Conservation (phyloP, 2,797 vertebrate genomes). For the Percopsis omiscomaycus region DNA sequence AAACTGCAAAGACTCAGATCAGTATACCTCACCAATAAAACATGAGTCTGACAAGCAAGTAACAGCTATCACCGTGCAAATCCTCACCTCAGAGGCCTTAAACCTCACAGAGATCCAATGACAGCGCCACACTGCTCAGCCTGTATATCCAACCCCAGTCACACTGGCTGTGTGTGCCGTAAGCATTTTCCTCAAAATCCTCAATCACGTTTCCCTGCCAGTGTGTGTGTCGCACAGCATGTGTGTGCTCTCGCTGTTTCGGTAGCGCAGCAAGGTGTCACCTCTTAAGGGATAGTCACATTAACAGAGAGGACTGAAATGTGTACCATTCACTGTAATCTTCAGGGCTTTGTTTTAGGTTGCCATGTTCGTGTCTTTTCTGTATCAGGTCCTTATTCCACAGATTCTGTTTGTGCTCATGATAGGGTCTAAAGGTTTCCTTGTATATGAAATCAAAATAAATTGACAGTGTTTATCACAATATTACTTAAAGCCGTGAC, state of each 20-base stretch:
- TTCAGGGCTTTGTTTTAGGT: constrained; percentile 13
- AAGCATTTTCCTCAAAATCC: background rate
- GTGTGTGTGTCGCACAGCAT: constrained; percentile 27
- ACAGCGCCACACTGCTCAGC: constrained; percentile 5
- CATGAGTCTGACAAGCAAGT: constrained; percentile 17
- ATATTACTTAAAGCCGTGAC: constrained; percentile 65
- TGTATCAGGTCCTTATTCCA: constrained; percentile 28
- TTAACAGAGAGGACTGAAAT: background rate
- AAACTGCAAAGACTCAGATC: background rate
- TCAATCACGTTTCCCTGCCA: background rate
- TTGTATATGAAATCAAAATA: constrained; percentile 56
- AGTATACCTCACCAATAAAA: constrained; percentile 48
- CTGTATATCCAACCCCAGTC: background rate
- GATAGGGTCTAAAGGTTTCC: constrained; percentile 18
- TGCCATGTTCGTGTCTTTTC: constrained; percentile 13
- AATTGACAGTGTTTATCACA: constrained; percentile 61
- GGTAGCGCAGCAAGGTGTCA: background rate
- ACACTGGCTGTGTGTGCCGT: background rate
- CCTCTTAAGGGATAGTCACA: background rate
- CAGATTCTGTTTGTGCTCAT: constrained; percentile 50
- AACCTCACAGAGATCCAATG: constrained; percentile 35
- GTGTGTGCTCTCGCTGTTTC: constrained; percentile 10
- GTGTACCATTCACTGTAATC: constrained; percentile 28
- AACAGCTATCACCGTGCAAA: constrained; percentile 36
- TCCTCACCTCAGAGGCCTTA: constrained; percentile 66